Evolutionary conservation across 1,140 invertebrate species (phyloP).

Genomic region (Drosophila mojavensis): DNA sequence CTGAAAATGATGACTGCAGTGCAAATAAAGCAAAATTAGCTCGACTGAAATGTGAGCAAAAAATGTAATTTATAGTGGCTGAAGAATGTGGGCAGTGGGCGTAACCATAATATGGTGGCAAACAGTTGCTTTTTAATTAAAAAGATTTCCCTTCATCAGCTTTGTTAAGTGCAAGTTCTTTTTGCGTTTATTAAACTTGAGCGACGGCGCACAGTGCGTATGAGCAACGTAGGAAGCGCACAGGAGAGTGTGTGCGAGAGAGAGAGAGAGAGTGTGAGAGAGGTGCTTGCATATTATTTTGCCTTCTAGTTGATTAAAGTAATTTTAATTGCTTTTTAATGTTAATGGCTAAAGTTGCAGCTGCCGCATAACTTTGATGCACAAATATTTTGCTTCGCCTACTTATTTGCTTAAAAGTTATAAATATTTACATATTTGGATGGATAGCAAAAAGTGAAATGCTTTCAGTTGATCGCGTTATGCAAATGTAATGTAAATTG

Average conservation of each 20-base stretch:
- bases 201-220: conserved; percentile 45
- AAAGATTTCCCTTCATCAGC: conserved; percentile 61
- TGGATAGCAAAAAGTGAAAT: conserved; percentile 32
- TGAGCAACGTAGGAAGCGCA: conserved; percentile 39
- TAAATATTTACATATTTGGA: conserved; percentile 32
- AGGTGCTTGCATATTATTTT: conserved; percentile 10
- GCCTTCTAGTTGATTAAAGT: conserved; percentile 59
- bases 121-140: conserved; percentile 68
- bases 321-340: conserved; percentile 63
- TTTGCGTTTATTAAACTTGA: conserved; percentile 55
- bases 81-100: conserved; percentile 18
- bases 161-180: conserved; percentile 51
- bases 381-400: conserved; percentile 41
- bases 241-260: background rate
- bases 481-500: conserved; percentile 19
- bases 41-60: conserved; percentile 31
- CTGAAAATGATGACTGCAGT: conserved; percentile 34
- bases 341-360: conserved; percentile 62
- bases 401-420: conserved; percentile 14
- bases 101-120: conserved; percentile 43
- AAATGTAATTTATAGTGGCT: conserved; percentile 36
- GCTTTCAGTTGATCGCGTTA: conserved; percentile 41
- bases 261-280: conserved; percentile 1
- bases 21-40: conserved; percentile 43
- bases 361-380: conserved; percentile 35